phyloP scores from a whole-genome alignment of 2,888 invertebrate genomes.

The Ornithoptera alexandrae region DNA sequence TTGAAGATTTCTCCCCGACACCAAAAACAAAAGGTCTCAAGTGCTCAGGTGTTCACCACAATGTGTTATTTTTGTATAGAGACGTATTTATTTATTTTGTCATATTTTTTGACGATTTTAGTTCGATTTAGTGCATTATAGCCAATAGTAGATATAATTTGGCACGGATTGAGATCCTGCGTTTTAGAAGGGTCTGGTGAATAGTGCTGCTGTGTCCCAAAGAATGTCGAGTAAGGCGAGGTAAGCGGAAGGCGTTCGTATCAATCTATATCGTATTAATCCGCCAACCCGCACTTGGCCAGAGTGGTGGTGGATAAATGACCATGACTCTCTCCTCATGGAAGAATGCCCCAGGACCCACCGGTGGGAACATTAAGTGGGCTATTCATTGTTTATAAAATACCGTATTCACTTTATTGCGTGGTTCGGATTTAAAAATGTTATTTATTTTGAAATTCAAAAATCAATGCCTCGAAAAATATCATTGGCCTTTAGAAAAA shows the following conservation, averaged over 20 bases:
- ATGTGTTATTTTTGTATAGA: slow-evolving; percentile 77
- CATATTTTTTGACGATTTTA: slow-evolving; percentile 55
- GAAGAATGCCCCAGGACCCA: too few species aligned
- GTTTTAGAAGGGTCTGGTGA: slow-evolving; percentile 74
- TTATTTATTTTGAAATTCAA: slow-evolving; percentile 32
- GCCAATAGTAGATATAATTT: slow-evolving; percentile 67
- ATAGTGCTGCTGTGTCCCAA: slow-evolving; percentile 75
- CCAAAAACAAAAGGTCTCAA: slow-evolving; percentile 32
- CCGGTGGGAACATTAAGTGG: too few species aligned
- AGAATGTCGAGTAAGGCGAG: slow-evolving; percentile 69
- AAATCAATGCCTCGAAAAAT: slow-evolving; percentile 41
- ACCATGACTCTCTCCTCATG: too few species aligned
- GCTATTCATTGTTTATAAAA: too few species aligned
- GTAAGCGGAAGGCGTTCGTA: slow-evolving; percentile 46
- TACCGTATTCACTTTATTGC: slow-evolving; percentile 37
- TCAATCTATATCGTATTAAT: slow-evolving; percentile 32
- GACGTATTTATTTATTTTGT: slow-evolving; percentile 77
- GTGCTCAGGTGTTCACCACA: slow-evolving; percentile 74
- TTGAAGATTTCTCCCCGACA: too few species aligned
- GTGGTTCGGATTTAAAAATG: slow-evolving; percentile 51
- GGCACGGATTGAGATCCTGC: slow-evolving; percentile 72
- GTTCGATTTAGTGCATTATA: slow-evolving; percentile 56
- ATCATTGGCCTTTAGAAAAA: slow-evolving; percentile 47
- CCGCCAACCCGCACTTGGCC: too few species aligned
- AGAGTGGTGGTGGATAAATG: too few species aligned